Percentiles rank a stretch among this genome's conserved stretches.
Evolutionary conservation across 2,888 invertebrate species (phyloP).

Genomic region (Leptopilina drosophilae): DNA sequence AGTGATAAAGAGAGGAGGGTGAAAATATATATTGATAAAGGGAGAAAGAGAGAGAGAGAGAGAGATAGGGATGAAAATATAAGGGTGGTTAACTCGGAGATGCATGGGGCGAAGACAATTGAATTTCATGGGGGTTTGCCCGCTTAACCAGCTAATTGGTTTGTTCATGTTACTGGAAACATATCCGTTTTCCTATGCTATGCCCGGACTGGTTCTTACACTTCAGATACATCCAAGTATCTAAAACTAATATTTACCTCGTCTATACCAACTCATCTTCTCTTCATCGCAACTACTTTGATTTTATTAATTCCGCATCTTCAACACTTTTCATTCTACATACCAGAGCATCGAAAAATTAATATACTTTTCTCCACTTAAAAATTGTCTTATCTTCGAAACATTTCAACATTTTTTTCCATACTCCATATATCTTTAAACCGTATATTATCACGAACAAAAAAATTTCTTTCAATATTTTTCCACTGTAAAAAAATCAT

Average conservation of each 20-base stretch:
- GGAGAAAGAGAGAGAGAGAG: slow-evolving; percentile 50
- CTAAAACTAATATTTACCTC: slow-evolving; percentile 21
- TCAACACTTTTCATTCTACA: neutral
- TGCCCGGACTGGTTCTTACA: slow-evolving; percentile 23
- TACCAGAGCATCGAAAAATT: neutral
- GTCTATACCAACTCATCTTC: neutral
- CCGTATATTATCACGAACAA: no score
- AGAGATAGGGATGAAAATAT: slow-evolving; percentile 68
- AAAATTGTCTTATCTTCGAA: no score
- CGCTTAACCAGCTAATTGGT: slow-evolving; percentile 76
- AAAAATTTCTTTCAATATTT: no score
- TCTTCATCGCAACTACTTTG: slow-evolving; percentile 12
- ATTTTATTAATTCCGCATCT: neutral
- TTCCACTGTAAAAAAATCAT: no score
- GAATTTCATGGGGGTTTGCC: slow-evolving; percentile 76
- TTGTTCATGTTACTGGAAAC: slow-evolving; percentile 67
- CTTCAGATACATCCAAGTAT: slow-evolving; percentile 14
- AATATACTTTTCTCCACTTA: neutral
- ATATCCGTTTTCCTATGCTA: slow-evolving; percentile 53
- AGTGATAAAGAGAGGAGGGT: slow-evolving; percentile 54
- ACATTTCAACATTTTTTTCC: no score
- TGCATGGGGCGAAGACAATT: slow-evolving; percentile 76
- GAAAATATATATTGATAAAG: slow-evolving; percentile 46
- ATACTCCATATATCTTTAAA: no score
- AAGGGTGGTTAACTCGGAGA: slow-evolving; percentile 72